phyloP scores from a whole-genome alignment of 2,888 invertebrate species.

The Halictus quadricinctus region DNA sequence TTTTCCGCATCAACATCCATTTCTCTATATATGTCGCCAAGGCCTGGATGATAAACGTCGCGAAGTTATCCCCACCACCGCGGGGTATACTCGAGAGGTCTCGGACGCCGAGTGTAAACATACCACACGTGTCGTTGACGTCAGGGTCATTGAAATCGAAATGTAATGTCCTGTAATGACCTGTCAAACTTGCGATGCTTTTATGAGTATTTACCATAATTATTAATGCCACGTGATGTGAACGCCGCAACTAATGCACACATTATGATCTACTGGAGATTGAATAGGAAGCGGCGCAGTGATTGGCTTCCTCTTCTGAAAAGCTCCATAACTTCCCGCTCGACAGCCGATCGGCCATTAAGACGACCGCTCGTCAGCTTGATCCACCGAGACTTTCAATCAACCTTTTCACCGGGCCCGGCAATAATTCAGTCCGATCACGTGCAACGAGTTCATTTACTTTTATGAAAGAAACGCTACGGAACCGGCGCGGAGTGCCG shows the following conservation, averaged over 20 bases:
- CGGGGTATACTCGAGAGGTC: no score
- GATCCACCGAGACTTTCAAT: conserved; percentile 53
- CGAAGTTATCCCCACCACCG: no score
- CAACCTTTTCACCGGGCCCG: conserved; percentile 52
- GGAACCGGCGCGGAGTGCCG: conserved; percentile 32
- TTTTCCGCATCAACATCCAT: no score
- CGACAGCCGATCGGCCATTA: conserved; percentile 35
- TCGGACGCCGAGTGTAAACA: no score
- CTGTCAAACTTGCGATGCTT: no score
- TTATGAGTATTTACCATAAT: background rate
- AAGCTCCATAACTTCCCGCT: conserved; percentile 32
- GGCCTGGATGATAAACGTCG: no score
- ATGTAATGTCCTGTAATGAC: no score
- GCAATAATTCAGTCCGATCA: conserved; percentile 72
- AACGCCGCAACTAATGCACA: background rate
- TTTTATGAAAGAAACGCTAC: conserved; percentile 70
- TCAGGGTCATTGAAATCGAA: no score
- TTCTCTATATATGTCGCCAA: background rate
- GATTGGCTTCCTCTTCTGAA: conserved; percentile 7
- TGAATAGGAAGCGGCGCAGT: background rate
- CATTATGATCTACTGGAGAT: background rate
- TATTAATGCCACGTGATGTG: background rate
- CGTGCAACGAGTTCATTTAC: conserved; percentile 75
- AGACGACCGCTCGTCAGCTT: conserved; percentile 28
- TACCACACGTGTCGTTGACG: no score